Evolutionary conservation across 2,888 invertebrate genomes (phyloP).

Genomic region (Pasiphila rectangulata): DNA sequence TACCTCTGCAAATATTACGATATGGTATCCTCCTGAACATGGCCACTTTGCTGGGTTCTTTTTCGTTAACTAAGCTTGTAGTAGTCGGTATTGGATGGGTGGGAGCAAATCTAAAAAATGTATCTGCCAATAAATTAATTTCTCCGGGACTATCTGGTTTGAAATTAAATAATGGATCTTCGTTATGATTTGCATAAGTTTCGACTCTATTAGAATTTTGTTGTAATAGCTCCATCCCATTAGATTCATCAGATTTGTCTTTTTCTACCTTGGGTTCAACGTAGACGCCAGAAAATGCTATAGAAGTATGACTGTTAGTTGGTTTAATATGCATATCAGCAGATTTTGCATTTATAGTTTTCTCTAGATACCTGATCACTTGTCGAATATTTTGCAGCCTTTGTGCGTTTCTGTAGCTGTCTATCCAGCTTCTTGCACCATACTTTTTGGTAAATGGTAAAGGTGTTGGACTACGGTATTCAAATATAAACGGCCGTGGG

Average conservation of each 20-base stretch:
- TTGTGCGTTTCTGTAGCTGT: conserved; percentile 69
- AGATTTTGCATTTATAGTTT: conserved; percentile 68
- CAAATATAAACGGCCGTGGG: conserved; percentile 76
- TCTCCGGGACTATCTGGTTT: conserved; percentile 88
- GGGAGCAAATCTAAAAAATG: conserved; percentile 60
- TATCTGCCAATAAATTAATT: conserved; percentile 85
- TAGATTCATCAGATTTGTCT: conserved; percentile 28
- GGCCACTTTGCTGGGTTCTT: conserved; percentile 40
- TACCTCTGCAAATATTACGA: conserved; percentile 44
- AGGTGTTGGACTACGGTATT: conserved; percentile 64
- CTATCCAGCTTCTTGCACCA: conserved; percentile 66
- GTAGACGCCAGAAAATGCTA: conserved; percentile 67
- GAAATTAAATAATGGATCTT: conserved; percentile 85
- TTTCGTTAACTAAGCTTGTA: conserved; percentile 36
- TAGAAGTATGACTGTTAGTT: conserved; percentile 45
- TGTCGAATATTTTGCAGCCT: conserved; percentile 68
- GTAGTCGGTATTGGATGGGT: too few relatives aligned
- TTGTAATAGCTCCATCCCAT: conserved; percentile 27
- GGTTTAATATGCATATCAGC: conserved; percentile 60
- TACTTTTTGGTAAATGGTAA: conserved; percentile 64
- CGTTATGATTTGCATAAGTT: conserved; percentile 52
- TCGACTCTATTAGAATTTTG: conserved; percentile 48
- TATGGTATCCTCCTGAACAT: conserved; percentile 54
- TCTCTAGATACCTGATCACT: conserved; percentile 70
- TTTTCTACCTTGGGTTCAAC: conserved; percentile 53